Conservation (phyloP, 1,140 invertebrate genomes). For the Drosophila ironensis region DNA sequence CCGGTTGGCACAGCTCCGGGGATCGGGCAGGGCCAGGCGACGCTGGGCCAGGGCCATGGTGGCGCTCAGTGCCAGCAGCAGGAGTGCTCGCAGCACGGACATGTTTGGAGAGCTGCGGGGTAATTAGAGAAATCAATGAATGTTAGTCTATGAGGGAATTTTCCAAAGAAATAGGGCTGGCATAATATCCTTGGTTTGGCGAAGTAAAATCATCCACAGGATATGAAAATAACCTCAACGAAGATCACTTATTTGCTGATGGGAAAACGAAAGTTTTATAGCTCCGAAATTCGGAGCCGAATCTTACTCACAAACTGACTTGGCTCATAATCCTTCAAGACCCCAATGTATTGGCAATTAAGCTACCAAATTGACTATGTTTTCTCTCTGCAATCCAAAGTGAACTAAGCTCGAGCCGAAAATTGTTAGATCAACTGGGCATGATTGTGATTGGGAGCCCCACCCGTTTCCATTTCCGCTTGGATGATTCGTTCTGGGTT, state of each 20-base stretch:
- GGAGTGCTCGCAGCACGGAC: slow-evolving; percentile 78
- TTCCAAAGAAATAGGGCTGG: too few species aligned
- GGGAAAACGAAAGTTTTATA: too few species aligned
- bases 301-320: not conserved
- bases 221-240: too few species aligned
- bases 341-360: not conserved
- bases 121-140: not conserved
- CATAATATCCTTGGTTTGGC: too few species aligned
- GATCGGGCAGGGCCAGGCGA: slow-evolving; percentile 92
- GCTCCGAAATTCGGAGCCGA: too few species aligned
- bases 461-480: slow-evolving; percentile 63
- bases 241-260: too few species aligned
- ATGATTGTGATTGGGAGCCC: slow-evolving; percentile 8
- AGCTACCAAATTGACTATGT: not conserved
- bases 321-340: not conserved
- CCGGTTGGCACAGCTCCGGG: slow-evolving; percentile 92
- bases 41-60: slow-evolving; percentile 89
- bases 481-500: slow-evolving; percentile 34
- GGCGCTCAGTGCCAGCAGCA: slow-evolving; percentile 86
- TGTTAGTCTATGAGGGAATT: too few species aligned
- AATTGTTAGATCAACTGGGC: slow-evolving; percentile 27
- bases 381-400: slow-evolving; percentile 2
- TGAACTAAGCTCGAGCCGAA: slow-evolving; percentile 18
- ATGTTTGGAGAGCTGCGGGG: slow-evolving; percentile 32
- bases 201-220: too few species aligned